These are phyloP conservation scores for Sebastolobus altivelis DNA, from an alignment of 2,797 vertebrate species.

Conservation along the genomic window DNA sequence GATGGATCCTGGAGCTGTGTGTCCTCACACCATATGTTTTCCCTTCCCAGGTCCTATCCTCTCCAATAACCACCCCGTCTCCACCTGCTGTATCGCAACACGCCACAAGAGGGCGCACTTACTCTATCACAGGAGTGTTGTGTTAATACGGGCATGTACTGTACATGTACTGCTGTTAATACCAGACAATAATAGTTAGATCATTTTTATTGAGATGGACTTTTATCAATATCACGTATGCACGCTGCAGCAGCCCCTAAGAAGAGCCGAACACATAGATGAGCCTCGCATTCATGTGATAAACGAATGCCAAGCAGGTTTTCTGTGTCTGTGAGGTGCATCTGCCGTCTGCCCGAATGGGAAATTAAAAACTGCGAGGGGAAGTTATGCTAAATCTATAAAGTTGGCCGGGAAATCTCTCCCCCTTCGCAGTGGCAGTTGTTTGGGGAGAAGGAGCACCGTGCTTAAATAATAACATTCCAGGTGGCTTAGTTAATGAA, in stretches of 20 bases:
- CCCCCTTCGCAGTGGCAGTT: constrained; percentile 85
- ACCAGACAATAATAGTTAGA: neutral
- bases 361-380: constrained; percentile 82
- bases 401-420: constrained; percentile 85
- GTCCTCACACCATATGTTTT: constrained; percentile 85
- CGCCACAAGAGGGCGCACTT: constrained; percentile 79
- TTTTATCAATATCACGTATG: neutral
- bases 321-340: constrained; percentile 77
- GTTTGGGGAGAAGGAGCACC: constrained; percentile 87
- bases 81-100: constrained; percentile 35
- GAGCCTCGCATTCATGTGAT: constrained; percentile 65
- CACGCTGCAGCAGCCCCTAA: neutral
- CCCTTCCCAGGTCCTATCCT: constrained; percentile 71
- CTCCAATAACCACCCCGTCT: constrained; percentile 40
- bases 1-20: constrained; percentile 86
- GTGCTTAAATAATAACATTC: constrained; percentile 90
- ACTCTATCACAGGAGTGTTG: neutral
- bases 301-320: constrained; percentile 75
- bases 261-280: constrained; percentile 49
- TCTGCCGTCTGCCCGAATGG: constrained; percentile 80
- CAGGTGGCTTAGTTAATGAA: constrained; percentile 91
- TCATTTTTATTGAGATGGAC: constrained; percentile 9
- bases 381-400: constrained; percentile 85
- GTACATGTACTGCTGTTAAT: neutral
- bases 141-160: neutral